These are phyloP conservation scores for Drosophila paucipuncta DNA, from an alignment of 2,888 invertebrate genomes.

Conservation along the genomic window DNA sequence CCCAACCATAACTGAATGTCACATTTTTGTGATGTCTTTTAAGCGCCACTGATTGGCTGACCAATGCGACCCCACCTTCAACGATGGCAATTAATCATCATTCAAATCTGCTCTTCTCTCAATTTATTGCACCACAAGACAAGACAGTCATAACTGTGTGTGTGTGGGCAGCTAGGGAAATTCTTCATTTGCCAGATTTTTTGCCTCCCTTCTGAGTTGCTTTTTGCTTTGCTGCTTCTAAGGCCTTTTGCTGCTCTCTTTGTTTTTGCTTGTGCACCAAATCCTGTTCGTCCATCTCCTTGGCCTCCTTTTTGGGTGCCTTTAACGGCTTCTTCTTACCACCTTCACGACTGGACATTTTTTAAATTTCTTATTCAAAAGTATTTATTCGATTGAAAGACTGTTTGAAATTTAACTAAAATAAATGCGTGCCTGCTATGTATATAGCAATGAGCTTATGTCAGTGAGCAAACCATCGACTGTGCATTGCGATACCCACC, in stretches of 20 bases:
- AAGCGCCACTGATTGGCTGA: conserved; percentile 50
- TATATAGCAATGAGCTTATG: conserved; percentile 6
- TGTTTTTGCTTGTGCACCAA: conserved; percentile 93
- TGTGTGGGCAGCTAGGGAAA: background rate
- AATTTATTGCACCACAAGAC: conserved; percentile 47
- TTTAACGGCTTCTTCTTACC: conserved; percentile 98
- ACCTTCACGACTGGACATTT: conserved; percentile 94
- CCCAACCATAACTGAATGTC: conserved; percentile 44
- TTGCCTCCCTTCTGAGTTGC: conserved; percentile 79
- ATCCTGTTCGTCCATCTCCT: conserved; percentile 90
- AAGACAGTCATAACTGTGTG: conserved; percentile 1
- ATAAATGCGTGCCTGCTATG: background rate
- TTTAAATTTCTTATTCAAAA: background rate
- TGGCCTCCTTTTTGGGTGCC: conserved; percentile 92
- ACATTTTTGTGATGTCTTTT: conserved; percentile 73
- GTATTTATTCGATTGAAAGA: background rate
- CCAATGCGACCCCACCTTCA: conserved; percentile 19
- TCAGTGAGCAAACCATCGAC: conserved; percentile 4
- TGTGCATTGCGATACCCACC: background rate
- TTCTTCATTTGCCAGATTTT: conserved; percentile 14
- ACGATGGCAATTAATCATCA: conserved; percentile 58
- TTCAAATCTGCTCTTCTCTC: conserved; percentile 34
- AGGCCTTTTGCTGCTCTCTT: conserved; percentile 94
- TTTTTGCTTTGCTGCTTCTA: conserved; percentile 93
- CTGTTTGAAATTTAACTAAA: background rate